Evolutionary conservation across 2,888 invertebrate species (phyloP).

Genomic region (Hololepta plana): DNA sequence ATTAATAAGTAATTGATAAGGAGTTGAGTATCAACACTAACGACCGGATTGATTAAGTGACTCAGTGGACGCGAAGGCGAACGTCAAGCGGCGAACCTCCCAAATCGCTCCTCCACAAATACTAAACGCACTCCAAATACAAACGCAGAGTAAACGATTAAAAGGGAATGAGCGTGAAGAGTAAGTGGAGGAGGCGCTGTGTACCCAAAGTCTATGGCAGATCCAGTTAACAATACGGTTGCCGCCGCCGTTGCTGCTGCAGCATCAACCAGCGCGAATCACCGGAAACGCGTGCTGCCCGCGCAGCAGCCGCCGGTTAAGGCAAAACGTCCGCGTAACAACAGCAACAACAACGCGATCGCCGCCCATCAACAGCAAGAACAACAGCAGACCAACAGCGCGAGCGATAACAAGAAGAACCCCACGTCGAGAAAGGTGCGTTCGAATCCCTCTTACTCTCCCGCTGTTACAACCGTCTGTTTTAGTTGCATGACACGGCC

Average conservation of each 20-base stretch:
- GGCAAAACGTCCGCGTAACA: constrained; percentile 31
- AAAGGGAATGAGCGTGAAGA: constrained; percentile 29
- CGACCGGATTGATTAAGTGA: too few relatives aligned
- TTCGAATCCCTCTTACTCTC: too few relatives aligned
- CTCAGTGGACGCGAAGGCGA: constrained; percentile 2
- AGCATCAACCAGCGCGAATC: constrained; percentile 35
- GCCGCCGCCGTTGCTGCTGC: too few relatives aligned
- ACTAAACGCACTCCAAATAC: constrained; percentile 1
- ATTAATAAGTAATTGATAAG: too few relatives aligned
- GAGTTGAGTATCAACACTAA: too few relatives aligned
- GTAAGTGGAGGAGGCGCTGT: constrained; percentile 49
- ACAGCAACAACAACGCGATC: constrained; percentile 24
- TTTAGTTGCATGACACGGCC: background rate
- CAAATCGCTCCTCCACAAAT: too few relatives aligned
- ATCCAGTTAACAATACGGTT: constrained; percentile 63
- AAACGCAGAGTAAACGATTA: constrained; percentile 10
- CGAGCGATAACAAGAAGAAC: background rate
- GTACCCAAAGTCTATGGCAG: constrained; percentile 82
- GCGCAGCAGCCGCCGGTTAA: constrained; percentile 24
- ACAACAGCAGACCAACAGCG: constrained; percentile 1
- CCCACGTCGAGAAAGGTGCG: too few relatives aligned
- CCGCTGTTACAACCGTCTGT: constrained; percentile 1
- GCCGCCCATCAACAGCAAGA: constrained; percentile 6
- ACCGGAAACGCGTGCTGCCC: constrained; percentile 33
- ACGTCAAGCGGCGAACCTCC: too few relatives aligned